Conservation (phyloP, 2,113 vertebrate species). For the Paramisgurnus dabryanus region DNA sequence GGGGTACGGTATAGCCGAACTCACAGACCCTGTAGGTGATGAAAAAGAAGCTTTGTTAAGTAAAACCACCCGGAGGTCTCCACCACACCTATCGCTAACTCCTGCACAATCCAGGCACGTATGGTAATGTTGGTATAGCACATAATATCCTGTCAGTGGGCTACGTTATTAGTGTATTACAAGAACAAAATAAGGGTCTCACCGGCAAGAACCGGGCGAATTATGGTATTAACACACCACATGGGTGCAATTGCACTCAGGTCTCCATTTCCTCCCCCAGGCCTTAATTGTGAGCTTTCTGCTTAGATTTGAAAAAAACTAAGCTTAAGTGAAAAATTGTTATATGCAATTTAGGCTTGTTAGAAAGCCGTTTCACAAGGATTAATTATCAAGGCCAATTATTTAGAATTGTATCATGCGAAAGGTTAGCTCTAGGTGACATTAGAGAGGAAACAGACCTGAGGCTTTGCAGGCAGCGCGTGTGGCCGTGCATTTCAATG, state of each 20-base stretch:
- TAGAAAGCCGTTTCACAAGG: conserved; percentile 61
- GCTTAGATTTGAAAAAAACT: conserved; percentile 54
- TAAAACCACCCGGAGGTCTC: not conserved
- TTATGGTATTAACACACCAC: conserved; percentile 46
- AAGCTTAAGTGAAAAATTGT: conserved; percentile 57
- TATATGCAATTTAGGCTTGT: conserved; percentile 61
- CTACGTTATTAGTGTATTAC: not conserved
- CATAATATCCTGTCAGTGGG: not conserved
- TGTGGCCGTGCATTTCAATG: conserved; percentile 58
- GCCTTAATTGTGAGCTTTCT: conserved; percentile 57
- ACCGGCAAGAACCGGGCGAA: conserved; percentile 39
- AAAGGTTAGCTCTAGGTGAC: conserved; percentile 67
- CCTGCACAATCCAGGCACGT: not conserved
- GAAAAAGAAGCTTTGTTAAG: conserved; percentile 21
- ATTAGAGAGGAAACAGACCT: conserved; percentile 59
- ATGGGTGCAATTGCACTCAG: conserved; percentile 40
- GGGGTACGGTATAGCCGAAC: conserved; percentile 26
- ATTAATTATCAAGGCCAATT: conserved; percentile 67
- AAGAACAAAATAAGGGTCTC: conserved; percentile 37
- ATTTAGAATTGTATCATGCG: conserved; percentile 66
- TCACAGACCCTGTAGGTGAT: conserved; percentile 20
- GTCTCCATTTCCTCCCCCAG: conserved; percentile 41
- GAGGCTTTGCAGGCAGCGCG: conserved; percentile 48
- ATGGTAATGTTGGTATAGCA: not conserved
- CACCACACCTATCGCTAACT: not conserved